Evolutionary conservation across 2,797 vertebrate species (phyloP), one percentile per base, ranked within the genome.

Genomic region (Micromesistius poutassou): DNA sequence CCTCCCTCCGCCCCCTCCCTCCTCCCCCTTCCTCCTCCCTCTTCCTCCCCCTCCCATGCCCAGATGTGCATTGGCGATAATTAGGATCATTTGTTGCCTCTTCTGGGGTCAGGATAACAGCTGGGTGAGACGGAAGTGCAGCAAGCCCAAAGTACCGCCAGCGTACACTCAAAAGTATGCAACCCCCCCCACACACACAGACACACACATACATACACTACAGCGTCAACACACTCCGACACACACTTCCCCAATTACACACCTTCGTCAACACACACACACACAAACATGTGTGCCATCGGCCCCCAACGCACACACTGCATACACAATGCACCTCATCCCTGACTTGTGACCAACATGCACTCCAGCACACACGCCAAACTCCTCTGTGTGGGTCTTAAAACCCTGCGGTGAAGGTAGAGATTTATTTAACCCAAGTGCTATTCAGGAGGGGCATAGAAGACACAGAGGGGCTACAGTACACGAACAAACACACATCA

Each of bases 81-180:
- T 87, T 86, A 79, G 66, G 81, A 62, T 62, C n/a, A 13, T 22
- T 28, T 66, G 19, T 86, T 82, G 81, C 55, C 55, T 86, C 80
- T 83, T 74, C 77, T n/a, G 79, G 81, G 84, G 85, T 87, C 78
- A 83, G 2, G 7, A 71, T 70, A 84, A 80, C 86, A 88, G 85
- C 82, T 86, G 87, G 75, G 74, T 74, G 10, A 25, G 1, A 80
- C 25, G 80, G 71, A 33, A 62, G 22, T 62, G 55, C 55, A 25
- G 22, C n/a, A 25, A 25, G 55, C 55, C 22, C 55, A 62, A 62
- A 62, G 55, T 62, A 22, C 25, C 8, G 55, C 55, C 55, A 62
- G 46, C 16, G 6, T 22, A 22, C 46, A 55, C 46, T 55, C 46
- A 19, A 55, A 55, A 4, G 19, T 55, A 46, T 46, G 42, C 46